A percentile compares a stretch with the other conserved stretches of the same genome.
These are phyloP conservation scores for Lochmaea capreae DNA, from an alignment of 2,888 invertebrate species.

Conservation along the genomic window DNA sequence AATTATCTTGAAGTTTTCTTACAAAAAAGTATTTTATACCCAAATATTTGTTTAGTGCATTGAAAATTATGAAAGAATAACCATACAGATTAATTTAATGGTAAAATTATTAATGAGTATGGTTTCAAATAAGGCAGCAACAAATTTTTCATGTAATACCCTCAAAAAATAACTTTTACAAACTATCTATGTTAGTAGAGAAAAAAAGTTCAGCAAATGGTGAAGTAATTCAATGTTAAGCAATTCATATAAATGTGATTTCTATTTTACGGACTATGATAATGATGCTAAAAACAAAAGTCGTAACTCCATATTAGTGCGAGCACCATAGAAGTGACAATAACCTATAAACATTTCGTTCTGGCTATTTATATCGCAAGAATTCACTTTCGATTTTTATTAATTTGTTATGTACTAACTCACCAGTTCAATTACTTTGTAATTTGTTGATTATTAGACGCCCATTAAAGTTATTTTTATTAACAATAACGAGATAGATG, in stretches of 20 bases:
- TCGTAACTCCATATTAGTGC: constrained; percentile 24
- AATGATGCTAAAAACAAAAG: constrained; percentile 29
- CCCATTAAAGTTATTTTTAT: not conserved
- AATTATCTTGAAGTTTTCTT: not conserved
- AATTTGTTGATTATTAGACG: not conserved
- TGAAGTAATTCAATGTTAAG: constrained; percentile 3
- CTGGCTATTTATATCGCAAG: constrained; percentile 24
- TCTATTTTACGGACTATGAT: constrained; percentile 17
- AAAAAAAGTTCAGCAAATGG: not conserved
- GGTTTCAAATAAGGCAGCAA: too few relatives aligned
- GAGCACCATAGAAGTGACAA: constrained; percentile 21
- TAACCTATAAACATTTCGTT: constrained; percentile 29
- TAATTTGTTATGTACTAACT: not conserved
- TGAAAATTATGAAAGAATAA: too few relatives aligned
- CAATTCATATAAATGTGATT: constrained; percentile 10
- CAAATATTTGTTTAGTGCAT: too few relatives aligned
- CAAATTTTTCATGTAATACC: too few relatives aligned
- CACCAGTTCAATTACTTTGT: not conserved
- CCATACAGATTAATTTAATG: too few relatives aligned
- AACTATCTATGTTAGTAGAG: not conserved
- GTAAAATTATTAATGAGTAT: too few relatives aligned
- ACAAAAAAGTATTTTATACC: too few relatives aligned
- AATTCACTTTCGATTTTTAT: constrained; percentile 35
- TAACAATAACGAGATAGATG: not conserved
- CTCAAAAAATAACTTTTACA: not conserved